These are phyloP conservation scores for Drosophila demipolita DNA, from an alignment of 2,888 invertebrate species.

Conservation along the genomic window DNA sequence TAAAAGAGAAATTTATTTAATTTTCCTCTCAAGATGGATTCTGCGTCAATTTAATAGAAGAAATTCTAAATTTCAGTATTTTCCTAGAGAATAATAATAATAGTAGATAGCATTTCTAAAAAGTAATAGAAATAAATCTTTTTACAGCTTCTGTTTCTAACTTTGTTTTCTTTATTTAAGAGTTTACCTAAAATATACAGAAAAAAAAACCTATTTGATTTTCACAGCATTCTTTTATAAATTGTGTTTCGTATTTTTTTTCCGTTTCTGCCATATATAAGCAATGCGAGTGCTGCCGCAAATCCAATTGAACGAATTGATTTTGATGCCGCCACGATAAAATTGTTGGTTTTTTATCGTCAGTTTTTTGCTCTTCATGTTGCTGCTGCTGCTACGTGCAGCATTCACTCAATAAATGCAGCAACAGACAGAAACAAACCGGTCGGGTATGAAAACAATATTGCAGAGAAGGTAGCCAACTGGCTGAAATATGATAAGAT, in stretches of 20 bases:
- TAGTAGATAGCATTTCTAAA: not conserved
- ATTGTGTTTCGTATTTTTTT: not conserved
- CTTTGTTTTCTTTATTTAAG: not conserved
- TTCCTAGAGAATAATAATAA: not conserved
- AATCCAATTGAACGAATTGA: conserved; percentile 36
- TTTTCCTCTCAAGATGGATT: not conserved
- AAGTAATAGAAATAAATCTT: not conserved
- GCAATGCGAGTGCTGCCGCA: conserved; percentile 2
- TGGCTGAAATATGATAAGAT: conserved; percentile 52
- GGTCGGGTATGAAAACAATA: conserved; percentile 41
- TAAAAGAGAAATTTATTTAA: not conserved
- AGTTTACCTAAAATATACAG: not conserved
- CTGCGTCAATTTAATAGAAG: not conserved
- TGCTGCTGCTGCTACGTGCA: conserved; percentile 4
- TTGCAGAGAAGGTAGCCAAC: conserved; percentile 50
- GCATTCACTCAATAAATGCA: conserved; percentile 21
- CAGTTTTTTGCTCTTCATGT: not conserved
- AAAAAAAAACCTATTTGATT: not conserved
- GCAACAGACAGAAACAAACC: conserved; percentile 1
- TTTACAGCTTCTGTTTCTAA: not conserved
- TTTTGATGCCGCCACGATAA: conserved; percentile 20
- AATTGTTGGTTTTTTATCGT: conserved; percentile 21
- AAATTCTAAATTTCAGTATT: not conserved
- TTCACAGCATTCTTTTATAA: not conserved
- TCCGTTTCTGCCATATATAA: not conserved